Evolutionary conservation across 35 echinoderm and acorn worm species (phyloP), one percentile per base, ranked within the genome.

Genomic region (Apostichopus californicus): DNA sequence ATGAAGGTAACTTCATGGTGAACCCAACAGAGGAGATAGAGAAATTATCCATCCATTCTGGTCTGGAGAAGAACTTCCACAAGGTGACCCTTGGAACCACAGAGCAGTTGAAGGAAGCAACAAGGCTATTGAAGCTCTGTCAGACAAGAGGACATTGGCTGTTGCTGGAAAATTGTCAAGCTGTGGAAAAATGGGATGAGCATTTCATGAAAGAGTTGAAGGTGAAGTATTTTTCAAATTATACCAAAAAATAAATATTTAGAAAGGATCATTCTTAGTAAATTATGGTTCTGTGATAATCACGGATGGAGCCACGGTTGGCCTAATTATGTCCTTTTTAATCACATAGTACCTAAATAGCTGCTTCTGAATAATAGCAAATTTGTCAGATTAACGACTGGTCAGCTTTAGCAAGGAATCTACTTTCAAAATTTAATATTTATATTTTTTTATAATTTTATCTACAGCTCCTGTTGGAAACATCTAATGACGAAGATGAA

Each of bases 151-250:
- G 97, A 53, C 78, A 96, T 11, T 98, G 97, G 97, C 73, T 96
- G 34, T 57, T 98, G 20, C 79, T 98, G 20, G 93, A 94, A 54
- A 98, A 98, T 78, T 96, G 93, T 82, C 95, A 98, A 46, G 77
- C 93, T 14, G 93, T 93, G 5, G 72, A 78, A 5, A 65, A 93
- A 10, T 92, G 93, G 92, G 91, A 71, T 21, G 70, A 83, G 26
- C 91, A 95, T 10, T 91, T 98, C n/a, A 56, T 93, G 28, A 57
- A 94, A 1, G 77, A 93, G 54, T 87, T 96, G 56, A 92, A 94
- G 94, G 88, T 90, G 24, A 73, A 15, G 21, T 46, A 8, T 82
- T 55, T 22, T 53, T 46, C 34, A 46, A 46, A 46, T 46, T 3
- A 46, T 46, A 34, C 28, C 0, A 34, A 34, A 1, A 34, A 34